phyloP scores from a whole-genome alignment of 1,140 invertebrate genomes.

The Nasonia vitripennis region DNA sequence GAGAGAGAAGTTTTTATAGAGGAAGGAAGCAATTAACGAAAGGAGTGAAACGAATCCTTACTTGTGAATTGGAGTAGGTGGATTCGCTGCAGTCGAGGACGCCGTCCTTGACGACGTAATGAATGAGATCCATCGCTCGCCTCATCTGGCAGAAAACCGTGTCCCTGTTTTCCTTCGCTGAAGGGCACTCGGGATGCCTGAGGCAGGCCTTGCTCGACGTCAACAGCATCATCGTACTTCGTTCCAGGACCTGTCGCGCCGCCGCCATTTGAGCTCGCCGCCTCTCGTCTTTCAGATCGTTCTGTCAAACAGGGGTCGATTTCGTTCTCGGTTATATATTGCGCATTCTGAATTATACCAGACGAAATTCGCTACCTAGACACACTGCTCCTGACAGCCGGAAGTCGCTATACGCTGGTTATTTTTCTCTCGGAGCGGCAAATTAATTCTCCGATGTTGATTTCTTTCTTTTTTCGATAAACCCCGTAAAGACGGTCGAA shows the following conservation, averaged over 20 bases:
- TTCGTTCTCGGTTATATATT: not conserved
- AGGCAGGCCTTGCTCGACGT: slow-evolving; percentile 97
- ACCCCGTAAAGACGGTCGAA: too few relatives aligned
- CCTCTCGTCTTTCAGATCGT: slow-evolving; percentile 96
- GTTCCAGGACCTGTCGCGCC: slow-evolving; percentile 94
- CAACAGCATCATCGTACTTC: slow-evolving; percentile 98
- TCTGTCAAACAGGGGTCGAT: slow-evolving; percentile 73
- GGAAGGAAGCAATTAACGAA: not conserved
- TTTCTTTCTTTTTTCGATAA: too few relatives aligned
- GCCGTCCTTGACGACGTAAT: slow-evolving; percentile 97
- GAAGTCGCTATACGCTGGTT: not conserved
- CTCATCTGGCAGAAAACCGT: slow-evolving; percentile 98
- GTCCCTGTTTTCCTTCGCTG: slow-evolving; percentile 95
- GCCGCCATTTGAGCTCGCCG: slow-evolving; percentile 96
- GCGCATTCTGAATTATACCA: too few relatives aligned
- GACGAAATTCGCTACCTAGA: too few relatives aligned
- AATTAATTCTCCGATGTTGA: too few relatives aligned
- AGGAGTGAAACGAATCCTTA: slow-evolving; percentile 13
- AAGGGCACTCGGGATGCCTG: slow-evolving; percentile 94
- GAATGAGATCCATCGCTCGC: slow-evolving; percentile 97
- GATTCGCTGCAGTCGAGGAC: slow-evolving; percentile 81
- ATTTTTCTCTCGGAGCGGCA: too few relatives aligned
- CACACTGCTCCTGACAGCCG: not conserved
- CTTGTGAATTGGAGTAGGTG: slow-evolving; percentile 72
- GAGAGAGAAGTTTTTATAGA: not conserved